These are phyloP conservation scores for Pithys albifrons DNA, from an alignment of 2,113 vertebrate species.

Conservation along the genomic window DNA sequence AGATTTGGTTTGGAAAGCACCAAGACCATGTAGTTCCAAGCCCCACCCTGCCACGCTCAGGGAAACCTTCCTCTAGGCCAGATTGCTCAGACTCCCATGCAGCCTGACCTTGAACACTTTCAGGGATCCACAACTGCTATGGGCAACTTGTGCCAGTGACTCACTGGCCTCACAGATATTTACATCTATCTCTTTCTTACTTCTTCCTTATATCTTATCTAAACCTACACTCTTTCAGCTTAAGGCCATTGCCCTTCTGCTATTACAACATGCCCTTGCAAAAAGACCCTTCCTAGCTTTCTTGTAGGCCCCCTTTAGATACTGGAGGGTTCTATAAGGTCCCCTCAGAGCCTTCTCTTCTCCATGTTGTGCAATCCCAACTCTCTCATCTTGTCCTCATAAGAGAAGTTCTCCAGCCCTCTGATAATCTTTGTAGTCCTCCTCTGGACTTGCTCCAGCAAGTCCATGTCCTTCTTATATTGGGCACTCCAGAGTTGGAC, in stretches of 20 bases:
- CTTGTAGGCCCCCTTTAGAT: not conserved
- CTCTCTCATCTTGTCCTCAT: not conserved
- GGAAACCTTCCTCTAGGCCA: not conserved
- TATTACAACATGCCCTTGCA: not conserved
- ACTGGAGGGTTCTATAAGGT: not conserved
- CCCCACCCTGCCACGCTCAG: not conserved
- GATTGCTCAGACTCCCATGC: not conserved
- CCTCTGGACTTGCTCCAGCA: not conserved
- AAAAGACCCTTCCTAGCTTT: not conserved
- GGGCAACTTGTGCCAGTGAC: not conserved
- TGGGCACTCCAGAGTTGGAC: not conserved
- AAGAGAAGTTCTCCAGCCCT: not conserved
- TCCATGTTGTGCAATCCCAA: not conserved
- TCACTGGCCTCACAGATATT: not conserved
- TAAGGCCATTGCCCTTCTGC: not conserved
- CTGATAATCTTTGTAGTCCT: not conserved
- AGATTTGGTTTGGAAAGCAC: not conserved
- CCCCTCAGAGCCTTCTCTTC: not conserved
- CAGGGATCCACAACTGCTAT: not conserved
- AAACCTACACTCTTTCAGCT: fast-evolving
- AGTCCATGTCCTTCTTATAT: not conserved
- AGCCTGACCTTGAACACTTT: not conserved
- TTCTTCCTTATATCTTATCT: not conserved
- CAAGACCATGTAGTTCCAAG: not conserved
- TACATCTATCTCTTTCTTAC: not conserved